Conservation (phyloP, 1,140 invertebrate genomes). For the Ceratosolen solmsi region DNA sequence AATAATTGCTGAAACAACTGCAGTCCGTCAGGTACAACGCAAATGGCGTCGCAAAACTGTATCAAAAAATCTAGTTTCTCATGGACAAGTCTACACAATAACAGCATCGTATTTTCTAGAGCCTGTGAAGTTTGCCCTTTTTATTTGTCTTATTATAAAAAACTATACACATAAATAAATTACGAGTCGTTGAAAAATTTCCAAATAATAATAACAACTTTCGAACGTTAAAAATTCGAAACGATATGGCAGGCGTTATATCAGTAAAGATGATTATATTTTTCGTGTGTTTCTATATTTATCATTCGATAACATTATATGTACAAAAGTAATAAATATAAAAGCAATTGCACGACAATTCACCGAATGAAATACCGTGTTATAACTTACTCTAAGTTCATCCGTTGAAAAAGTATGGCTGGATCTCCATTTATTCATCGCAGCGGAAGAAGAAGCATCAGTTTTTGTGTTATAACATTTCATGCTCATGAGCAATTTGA, state of each 20-base stretch:
- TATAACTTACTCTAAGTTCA: conserved; percentile 26
- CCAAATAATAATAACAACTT: no score
- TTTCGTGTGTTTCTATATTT: no score
- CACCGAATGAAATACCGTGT: neutral
- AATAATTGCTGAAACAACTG: conserved; percentile 68
- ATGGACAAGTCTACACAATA: conserved; percentile 83
- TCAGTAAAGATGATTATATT: no score
- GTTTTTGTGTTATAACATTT: conserved; percentile 33
- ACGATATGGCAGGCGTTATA: no score
- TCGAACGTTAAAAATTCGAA: no score
- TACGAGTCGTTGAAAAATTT: no score
- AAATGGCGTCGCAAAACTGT: conserved; percentile 85
- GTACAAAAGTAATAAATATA: no score
- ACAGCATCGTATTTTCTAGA: conserved; percentile 78
- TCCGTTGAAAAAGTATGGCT: neutral
- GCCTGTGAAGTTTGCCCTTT: conserved; percentile 66
- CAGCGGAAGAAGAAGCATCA: conserved; percentile 33
- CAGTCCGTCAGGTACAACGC: conserved; percentile 76
- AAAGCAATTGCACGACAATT: no score
- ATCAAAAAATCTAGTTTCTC: conserved; percentile 80
- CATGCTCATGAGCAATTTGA: conserved; percentile 76
- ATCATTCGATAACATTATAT: no score
- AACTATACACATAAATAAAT: no score
- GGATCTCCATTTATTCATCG: conserved; percentile 21
- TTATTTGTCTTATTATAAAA: no score